These are phyloP conservation scores for Pituophis catenifer DNA, from an alignment of 2,113 vertebrate species.

Conservation along the genomic window DNA sequence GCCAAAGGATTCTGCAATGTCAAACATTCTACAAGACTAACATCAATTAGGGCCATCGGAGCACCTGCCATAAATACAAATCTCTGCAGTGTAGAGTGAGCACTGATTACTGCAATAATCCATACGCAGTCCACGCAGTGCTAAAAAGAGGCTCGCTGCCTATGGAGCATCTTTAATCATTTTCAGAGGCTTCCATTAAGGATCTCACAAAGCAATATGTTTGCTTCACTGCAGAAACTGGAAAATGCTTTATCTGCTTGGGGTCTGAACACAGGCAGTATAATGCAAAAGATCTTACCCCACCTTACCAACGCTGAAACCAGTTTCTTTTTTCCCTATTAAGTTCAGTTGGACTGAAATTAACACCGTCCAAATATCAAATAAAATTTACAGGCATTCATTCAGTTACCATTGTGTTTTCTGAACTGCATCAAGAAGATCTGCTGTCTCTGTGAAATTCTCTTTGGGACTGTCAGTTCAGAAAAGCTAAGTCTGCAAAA, in stretches of 20 bases:
- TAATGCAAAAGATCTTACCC: slow-evolving; percentile 22
- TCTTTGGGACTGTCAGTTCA: not conserved
- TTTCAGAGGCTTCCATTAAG: slow-evolving; percentile 51
- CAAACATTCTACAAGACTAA: slow-evolving; percentile 50
- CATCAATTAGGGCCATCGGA: slow-evolving; percentile 59
- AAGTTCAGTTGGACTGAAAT: slow-evolving; percentile 30
- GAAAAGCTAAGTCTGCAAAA: not conserved
- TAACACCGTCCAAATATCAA: not conserved
- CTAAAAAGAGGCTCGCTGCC: slow-evolving; percentile 44
- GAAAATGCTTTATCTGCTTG: slow-evolving; percentile 34
- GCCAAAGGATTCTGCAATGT: slow-evolving; percentile 62
- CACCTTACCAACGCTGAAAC: slow-evolving; percentile 50
- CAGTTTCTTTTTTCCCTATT: slow-evolving; percentile 30
- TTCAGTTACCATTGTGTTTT: slow-evolving; percentile 9
- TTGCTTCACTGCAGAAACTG: slow-evolving; percentile 25
- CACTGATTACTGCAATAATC: slow-evolving; percentile 65
- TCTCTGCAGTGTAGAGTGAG: slow-evolving; percentile 71
- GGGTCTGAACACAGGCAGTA: slow-evolving; percentile 33
- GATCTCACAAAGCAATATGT: slow-evolving; percentile 37
- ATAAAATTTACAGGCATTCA: not conserved
- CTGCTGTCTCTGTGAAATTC: not conserved
- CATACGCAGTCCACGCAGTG: slow-evolving; percentile 31
- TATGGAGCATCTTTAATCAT: slow-evolving; percentile 29
- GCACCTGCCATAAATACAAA: slow-evolving; percentile 69
- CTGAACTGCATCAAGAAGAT: not conserved